Evolutionary conservation across 2,797 vertebrate genomes (phyloP).

Genomic region (Chaetodon trifasciatus): DNA sequence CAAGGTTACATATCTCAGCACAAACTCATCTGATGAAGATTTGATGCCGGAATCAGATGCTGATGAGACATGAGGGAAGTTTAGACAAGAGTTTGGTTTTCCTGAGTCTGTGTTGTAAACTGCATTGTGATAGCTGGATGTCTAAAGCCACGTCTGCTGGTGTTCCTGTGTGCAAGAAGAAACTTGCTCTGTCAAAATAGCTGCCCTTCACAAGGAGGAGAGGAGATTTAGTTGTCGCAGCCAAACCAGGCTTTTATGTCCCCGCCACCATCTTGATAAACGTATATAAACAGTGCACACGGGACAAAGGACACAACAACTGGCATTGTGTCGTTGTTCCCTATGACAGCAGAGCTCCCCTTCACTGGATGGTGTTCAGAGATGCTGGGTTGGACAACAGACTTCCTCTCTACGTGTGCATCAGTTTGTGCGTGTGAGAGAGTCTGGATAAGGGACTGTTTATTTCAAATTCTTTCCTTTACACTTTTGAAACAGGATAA

Average conservation of each 20-base stretch:
- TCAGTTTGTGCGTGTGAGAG: conserved; percentile 22
- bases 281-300: conserved; percentile 64
- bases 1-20: conserved; percentile 55
- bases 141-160: conserved; percentile 64
- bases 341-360: conserved; percentile 56
- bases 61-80: conserved; percentile 71
- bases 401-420: conserved; percentile 50
- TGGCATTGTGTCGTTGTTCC: conserved; percentile 52
- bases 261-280: conserved; percentile 76
- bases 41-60: conserved; percentile 64
- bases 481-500: not conserved
- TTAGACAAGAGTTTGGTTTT: conserved; percentile 66
- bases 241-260: conserved; percentile 65
- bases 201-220: conserved; percentile 48
- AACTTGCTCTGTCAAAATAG: conserved; percentile 71
- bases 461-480: conserved; percentile 15
- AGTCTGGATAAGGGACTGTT: conserved; percentile 39
- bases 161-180: conserved; percentile 75
- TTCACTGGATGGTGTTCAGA: conserved; percentile 27
- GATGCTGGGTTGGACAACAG: conserved; percentile 56
- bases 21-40: conserved; percentile 49
- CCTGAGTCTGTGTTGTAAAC: conserved; percentile 42
- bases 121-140: conserved; percentile 58
- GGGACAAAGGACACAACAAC: conserved; percentile 69
- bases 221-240: conserved; percentile 61